Evolutionary conservation across 2,113 vertebrate genomes (phyloP), one percentile per base, ranked within the genome.

Genomic region (Pseudopodoces humilis): DNA sequence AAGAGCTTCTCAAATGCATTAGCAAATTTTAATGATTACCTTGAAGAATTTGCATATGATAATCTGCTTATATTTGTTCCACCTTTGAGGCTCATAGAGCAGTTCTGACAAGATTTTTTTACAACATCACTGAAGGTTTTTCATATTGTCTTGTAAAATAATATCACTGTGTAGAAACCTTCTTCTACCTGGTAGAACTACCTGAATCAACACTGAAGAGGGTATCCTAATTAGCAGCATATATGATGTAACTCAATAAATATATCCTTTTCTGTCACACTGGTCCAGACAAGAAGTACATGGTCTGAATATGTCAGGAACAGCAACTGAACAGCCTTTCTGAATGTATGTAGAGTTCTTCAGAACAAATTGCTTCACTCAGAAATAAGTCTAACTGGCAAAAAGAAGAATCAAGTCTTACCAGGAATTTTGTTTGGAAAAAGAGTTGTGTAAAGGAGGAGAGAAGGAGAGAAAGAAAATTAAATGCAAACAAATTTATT

Each of bases 1-100:
- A 72, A 72, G 28, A 43, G 11, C 46, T 79, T 92, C 70, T 88
- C 22, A 88, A 74, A 52, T 74, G 11, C 79, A 58, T 67, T 84
- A 77, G 53, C 72, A 88, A 91, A 95, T 82, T 8, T 71, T 68
- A 92, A 71, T 92, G 2, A 90, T 80, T 92, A n/a, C 35, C 71
- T 69, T 69, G 16, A 53, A 92, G n/a, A 94, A 67, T 92, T 94
- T 95, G n/a, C 46, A 49, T 84, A 62, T 85, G 55, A 68, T 75
- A 74, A 72, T 65, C 37, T 92, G 28, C 25, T 86, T 93, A n/a
- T 59, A 65, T 95, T 94, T 65, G 4, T 95, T 91, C 56, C 8
- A 91, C n/a, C 33, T 72, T 41, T 56, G 44, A 77, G 27, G 16
- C 14, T 94, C 37, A 88, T 53, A 31, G 22, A 55, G 35, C 52